Base-by-base conservation (phyloP, 2,888 invertebrate species). In the Theretra japonica region DNA sequence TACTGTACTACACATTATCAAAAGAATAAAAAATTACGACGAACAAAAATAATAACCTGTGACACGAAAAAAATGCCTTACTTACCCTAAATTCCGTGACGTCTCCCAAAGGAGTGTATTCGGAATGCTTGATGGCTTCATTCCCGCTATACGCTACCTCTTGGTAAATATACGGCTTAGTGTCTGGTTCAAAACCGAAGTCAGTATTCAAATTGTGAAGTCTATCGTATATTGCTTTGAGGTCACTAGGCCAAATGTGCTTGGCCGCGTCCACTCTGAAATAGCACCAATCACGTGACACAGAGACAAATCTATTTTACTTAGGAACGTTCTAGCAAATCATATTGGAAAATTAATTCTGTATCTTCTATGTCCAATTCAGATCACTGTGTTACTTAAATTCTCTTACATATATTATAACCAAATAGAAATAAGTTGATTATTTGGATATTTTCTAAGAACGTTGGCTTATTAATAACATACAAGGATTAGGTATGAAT, bases 211-310 rank as follows among this genome's bases (percentile, higher is more conserved):
- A 86, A 83, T 96, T 86, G 7, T 95, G 91, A 7, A 96, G 82
- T 28, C 94, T 88, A 0, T 90, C 91, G 80, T 96, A 96, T 74
- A 98, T 97, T n/a, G 84, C 86, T 75, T 93, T 82, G 41, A 98
- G 89, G 87, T 98, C 97, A 2, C 86, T 84, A 0, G 98, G 97
- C 94, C 95, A 96, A 96, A 97, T 97, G 83, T 97, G 97, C 80
- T 97, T 97, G 0, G 96, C 96, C 33, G 97, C 97, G 84, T 97
- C 97, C 7, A 97, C 95, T 77, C 97, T 96, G 86, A 96, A 97
- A 71, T 19, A 50, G n/a, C 1, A n/a, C 53, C 15, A 19, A 1
- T n/a, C 7, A n/a, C 5, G 53, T 53, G 53, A 53, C 53, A n/a
- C 4, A n/a, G 5, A 6, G 53, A 60, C 19, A 15, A 17, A 28